Evolutionary conservation across 2,888 invertebrate species (phyloP).

Genomic region (Tipula unca): DNA sequence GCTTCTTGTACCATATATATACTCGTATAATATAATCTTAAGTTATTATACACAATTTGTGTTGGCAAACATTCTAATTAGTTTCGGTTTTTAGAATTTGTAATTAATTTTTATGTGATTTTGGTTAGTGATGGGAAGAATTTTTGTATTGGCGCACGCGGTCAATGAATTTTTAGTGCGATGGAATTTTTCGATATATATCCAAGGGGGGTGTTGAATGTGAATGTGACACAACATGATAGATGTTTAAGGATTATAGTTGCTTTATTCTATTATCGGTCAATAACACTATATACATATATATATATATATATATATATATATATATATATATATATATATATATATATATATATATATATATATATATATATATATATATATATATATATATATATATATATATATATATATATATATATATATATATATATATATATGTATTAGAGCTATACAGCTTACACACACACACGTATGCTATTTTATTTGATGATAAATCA

Average conservation of each 20-base stretch:
- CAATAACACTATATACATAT: too few relatives aligned
- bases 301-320: too few relatives aligned
- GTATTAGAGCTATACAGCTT: too few relatives aligned
- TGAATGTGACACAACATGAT: not conserved
- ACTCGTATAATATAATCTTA: not conserved
- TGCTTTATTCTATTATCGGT: not conserved
- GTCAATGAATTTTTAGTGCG: not conserved
- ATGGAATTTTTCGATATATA: not conserved
- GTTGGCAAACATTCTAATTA: not conserved
- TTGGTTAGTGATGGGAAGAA: not conserved
- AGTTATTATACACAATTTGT: not conserved
- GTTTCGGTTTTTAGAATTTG: not conserved
- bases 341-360: too few relatives aligned
- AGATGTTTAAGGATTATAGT: not conserved
- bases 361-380: too few relatives aligned
- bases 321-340: too few relatives aligned
- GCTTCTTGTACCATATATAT: not conserved
- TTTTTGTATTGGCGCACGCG: not conserved
- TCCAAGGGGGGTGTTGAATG: not conserved
- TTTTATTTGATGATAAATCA: not conserved
- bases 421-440: too few relatives aligned
- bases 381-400: too few relatives aligned
- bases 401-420: too few relatives aligned
- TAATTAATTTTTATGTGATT: not conserved
- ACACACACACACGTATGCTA: too few relatives aligned